A percentile compares a stretch with the other conserved stretches of the same genome.
Evolutionary conservation across 2,888 invertebrate species (phyloP).

Genomic region (Drosophila suboccidentalis): DNA sequence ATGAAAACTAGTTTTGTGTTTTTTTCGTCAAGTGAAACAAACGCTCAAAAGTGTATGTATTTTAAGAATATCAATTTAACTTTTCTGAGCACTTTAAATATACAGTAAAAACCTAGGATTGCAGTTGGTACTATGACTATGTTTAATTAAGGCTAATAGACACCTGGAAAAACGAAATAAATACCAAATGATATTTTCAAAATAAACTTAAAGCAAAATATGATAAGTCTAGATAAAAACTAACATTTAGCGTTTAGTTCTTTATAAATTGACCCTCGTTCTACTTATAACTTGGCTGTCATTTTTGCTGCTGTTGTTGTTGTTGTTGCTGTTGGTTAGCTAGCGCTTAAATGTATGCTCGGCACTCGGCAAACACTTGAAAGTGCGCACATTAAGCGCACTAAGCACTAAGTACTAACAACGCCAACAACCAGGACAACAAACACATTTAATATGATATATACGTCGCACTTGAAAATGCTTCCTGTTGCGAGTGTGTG

Average conservation of each 20-base stretch:
- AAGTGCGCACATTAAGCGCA: constrained; percentile 54
- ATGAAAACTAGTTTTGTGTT: constrained; percentile 45
- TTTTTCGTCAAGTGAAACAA: constrained; percentile 19
- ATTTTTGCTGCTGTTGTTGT: constrained; percentile 7
- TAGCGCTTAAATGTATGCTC: constrained; percentile 40
- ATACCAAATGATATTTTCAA: constrained; percentile 5
- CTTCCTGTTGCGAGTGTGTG: constrained; percentile 19
- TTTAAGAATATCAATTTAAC: constrained; percentile 5
- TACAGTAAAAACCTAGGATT: constrained; percentile 11
- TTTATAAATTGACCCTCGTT: constrained; percentile 12
- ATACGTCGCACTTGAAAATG: constrained; percentile 52
- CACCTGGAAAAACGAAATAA: constrained; percentile 1
- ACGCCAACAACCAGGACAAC: constrained; percentile 20
- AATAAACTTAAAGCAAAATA: neutral
- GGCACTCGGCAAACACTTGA: constrained; percentile 56
- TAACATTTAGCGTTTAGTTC: constrained; percentile 6
- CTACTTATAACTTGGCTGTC: neutral
- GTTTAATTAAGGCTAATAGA: constrained; percentile 5
- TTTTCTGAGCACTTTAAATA: constrained; percentile 12
- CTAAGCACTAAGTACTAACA: constrained; percentile 32
- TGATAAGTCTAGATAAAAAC: constrained; percentile 1
- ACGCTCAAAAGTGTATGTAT: constrained; percentile 18
- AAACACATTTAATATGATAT: constrained; percentile 68
- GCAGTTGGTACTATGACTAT: constrained; percentile 19
- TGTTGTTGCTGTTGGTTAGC: constrained; percentile 19